Evolutionary conservation across 2,888 invertebrate species (phyloP), one percentile per base, ranked within the genome.

Genomic region (Phymatocera aterrima): DNA sequence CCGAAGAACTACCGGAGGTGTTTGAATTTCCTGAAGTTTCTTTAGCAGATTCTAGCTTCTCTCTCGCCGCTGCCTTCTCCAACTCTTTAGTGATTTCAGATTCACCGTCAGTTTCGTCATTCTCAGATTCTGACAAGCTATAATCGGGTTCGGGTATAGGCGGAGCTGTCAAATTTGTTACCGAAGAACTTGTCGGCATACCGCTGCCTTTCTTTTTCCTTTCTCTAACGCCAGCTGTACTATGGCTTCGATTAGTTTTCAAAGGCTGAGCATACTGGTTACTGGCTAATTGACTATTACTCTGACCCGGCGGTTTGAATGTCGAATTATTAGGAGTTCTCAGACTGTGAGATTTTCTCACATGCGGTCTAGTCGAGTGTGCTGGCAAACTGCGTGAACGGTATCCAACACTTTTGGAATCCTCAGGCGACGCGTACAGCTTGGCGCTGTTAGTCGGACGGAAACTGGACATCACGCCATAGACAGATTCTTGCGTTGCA

Each of bases 101-200:
- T 31, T 85, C 88, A 8, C 77, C 79, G 2, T 86, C 89, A 8
- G 87, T 88, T 80, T 93, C 93, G 82, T 95, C 95, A 79, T 94
- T 95, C 86, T 97, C 97, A 0, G 96, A 96, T 88, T 96, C 97
- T 82, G 96, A 96, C 91, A 97, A 94, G 89, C 97, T 97, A 91
- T 97, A 97, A 91, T 97, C 97, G 0, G 97, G 97, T 87, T 97
- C 97, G 0, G 97, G 97, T 84, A 97, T 97, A n/a, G 96, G 96
- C 8, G 97, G 95, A 0, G 93, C 89, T 6, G 86, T 85, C 3
- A 91, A 84, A 83, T 90, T 91, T 37, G 91, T 87, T 24, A 91
- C 88, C 6, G 91, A 91, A 64, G 91, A 90, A 80, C 90, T 91
- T 1, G 89, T 85, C 37, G 85, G 87, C 65, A 91, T 85, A 4